Percentiles rank a stretch among this genome's conserved stretches.
These are phyloP conservation scores for Polypterus bichir DNA, from an alignment of 2,113 vertebrate genomes.

Conservation along the genomic window DNA sequence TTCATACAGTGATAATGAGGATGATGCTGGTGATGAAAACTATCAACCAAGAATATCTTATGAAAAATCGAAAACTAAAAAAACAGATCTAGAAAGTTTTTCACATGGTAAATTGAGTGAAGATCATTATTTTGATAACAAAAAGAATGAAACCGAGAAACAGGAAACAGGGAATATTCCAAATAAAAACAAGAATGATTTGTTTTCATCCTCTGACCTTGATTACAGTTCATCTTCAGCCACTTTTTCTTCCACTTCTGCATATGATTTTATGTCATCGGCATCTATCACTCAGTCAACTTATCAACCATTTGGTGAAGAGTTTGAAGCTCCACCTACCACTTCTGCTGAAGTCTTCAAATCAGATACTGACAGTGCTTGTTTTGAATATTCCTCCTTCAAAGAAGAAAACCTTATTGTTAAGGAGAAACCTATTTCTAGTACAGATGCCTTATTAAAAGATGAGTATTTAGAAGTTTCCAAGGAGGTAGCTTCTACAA, in stretches of 20 bases:
- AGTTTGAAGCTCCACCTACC: slow-evolving; percentile 45
- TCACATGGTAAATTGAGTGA: slow-evolving; percentile 26
- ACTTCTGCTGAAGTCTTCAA: slow-evolving; percentile 34
- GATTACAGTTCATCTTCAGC: slow-evolving; percentile 45
- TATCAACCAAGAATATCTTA: too few species aligned
- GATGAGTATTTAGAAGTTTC: slow-evolving; percentile 85
- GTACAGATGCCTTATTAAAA: slow-evolving; percentile 42
- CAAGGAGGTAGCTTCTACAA: slow-evolving; percentile 48
- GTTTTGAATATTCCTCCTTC: slow-evolving; percentile 61
- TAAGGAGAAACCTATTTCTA: slow-evolving; percentile 39
- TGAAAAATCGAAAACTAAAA: too few species aligned
- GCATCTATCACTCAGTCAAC: slow-evolving; percentile 57
- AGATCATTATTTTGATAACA: slow-evolving; percentile 30
- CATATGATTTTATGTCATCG: slow-evolving; percentile 59
- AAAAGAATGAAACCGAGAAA: slow-evolving; percentile 36
- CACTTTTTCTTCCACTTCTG: slow-evolving; percentile 54
- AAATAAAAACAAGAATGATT: slow-evolving; percentile 41
- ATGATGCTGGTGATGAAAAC: slow-evolving; percentile 16
- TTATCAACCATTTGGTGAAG: slow-evolving; percentile 56
- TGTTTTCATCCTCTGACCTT: slow-evolving; percentile 49
- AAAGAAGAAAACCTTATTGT: slow-evolving; percentile 54
- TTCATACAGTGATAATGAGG: slow-evolving; percentile 28
- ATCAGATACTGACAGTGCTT: slow-evolving; percentile 25
- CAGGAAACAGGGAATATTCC: slow-evolving; percentile 35
- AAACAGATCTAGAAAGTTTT: slow-evolving; percentile 7